A percentile compares a stretch with the other conserved stretches of the same genome.
phyloP scores from a whole-genome alignment of 2,797 vertebrate genomes.

The Delichon dasypus region DNA sequence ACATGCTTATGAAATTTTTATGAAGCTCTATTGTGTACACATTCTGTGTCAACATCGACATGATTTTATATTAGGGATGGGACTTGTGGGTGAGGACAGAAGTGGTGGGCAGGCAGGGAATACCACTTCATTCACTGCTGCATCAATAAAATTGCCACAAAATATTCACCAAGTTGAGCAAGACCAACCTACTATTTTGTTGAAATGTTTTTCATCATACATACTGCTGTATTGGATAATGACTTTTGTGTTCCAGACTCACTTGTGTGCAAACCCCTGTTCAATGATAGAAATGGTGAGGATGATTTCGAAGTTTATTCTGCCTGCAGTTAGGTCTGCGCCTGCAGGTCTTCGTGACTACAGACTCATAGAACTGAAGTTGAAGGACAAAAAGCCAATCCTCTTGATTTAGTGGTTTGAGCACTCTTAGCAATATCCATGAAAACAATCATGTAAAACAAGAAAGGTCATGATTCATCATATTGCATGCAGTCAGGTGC shows the following conservation, averaged over 20 bases:
- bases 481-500: background rate
- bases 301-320: background rate
- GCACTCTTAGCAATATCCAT: background rate
- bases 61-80: conserved; percentile 29
- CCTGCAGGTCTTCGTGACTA: background rate
- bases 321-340: background rate
- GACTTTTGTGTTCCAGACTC: background rate
- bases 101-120: background rate
- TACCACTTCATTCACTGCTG: background rate
- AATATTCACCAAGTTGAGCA: background rate
- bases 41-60: conserved; percentile 16
- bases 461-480: background rate
- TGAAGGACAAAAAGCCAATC: background rate
- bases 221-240: background rate
- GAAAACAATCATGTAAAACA: background rate
- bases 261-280: background rate
- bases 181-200: background rate
- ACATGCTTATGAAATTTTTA: conserved; percentile 30
- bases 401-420: background rate
- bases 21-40: background rate
- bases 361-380: accelerated
- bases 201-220: background rate
- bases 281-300: background rate
- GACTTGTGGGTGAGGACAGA: background rate
- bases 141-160: background rate